Evolutionary conservation across 1,140 invertebrate species (phyloP), one percentile per base, ranked within the genome.

Genomic region (Camponotus vicinus): DNA sequence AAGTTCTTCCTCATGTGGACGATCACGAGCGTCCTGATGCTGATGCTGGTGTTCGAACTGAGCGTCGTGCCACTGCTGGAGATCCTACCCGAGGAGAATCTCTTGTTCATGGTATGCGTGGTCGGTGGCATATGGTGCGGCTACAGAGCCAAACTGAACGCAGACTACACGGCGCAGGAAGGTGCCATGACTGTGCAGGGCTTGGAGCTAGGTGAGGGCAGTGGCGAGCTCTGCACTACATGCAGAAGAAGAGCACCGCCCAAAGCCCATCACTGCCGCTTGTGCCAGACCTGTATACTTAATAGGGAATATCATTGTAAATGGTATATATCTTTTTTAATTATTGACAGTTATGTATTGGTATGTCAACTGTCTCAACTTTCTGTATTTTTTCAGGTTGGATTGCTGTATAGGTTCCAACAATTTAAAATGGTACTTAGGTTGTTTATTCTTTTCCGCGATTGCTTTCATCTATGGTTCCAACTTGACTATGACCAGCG

Each of bases 1-100:
- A 96, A 96, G 88, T 97, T 97, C 92, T 97, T 97, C 92, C 94
- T 96, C 84, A 95, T 96, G 59, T 97, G 97, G 97, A 96, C 96
- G 8, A 93, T 97, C 18, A 96, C 96, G 32, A 97, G 97, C 37
- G 94, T 96, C 37, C 84, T 96, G 21, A 95, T 96, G 86, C 92
- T 97, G 89, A 96, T 97, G 92, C 89, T 96, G 11, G 95, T 97
- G n/a, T 97, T 97, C 94, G 96, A 97, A 92, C 90, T 96, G 34
- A 94, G 94, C 83, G 96, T 97, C 21, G 95, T 97, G 49, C 96
- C 96, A 57, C 93, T 97, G 64, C 92, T 97, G 66, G 96, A 97
- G 92, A 97, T 97, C 85, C 94, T 97, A 40, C 95, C 96, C 11
- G 95, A 97, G 73, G 97, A 97, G 90, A 97, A 97, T 93, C 93